Evolutionary conservation across 2,888 invertebrate genomes (phyloP).

Genomic region (Cheiracanthium punctorium): DNA sequence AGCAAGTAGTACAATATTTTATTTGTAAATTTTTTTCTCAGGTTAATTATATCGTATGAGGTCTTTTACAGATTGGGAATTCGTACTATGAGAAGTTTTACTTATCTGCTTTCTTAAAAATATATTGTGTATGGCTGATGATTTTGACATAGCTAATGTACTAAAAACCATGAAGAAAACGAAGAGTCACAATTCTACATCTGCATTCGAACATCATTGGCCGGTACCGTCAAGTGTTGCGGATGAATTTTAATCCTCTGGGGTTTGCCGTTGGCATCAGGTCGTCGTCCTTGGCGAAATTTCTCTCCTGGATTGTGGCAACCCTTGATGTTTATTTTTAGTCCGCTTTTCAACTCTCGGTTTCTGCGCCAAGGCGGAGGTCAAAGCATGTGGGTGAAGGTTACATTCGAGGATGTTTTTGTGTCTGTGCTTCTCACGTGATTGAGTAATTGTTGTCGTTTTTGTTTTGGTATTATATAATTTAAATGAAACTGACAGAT

Average conservation of each 20-base stretch:
- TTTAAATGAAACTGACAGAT: not conserved
- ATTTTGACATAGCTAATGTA: no score
- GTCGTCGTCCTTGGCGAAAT: slow-evolving; percentile 28
- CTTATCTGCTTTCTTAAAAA: no score
- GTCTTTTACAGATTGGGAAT: no score
- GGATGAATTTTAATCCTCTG: not conserved
- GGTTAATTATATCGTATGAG: no score
- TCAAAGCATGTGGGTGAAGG: slow-evolving; percentile 69
- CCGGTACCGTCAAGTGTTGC: no score
- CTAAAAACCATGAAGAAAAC: no score
- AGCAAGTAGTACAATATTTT: no score
- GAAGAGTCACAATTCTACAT: no score
- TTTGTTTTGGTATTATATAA: slow-evolving; percentile 22
- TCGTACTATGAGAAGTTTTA: no score
- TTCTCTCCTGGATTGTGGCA: slow-evolving; percentile 10
- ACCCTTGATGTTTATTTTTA: slow-evolving; percentile 63
- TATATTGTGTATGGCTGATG: no score
- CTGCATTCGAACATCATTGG: no score
- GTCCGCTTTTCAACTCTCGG: slow-evolving; percentile 54
- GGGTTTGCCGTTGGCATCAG: not conserved
- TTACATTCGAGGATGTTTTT: slow-evolving; percentile 37
- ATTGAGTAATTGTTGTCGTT: slow-evolving; percentile 17
- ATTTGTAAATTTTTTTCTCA: no score
- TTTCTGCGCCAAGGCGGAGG: slow-evolving; percentile 57
- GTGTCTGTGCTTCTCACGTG: slow-evolving; percentile 3